Base-by-base conservation (phyloP, 2,113 vertebrate species). In the Myiopsitta monachus region DNA sequence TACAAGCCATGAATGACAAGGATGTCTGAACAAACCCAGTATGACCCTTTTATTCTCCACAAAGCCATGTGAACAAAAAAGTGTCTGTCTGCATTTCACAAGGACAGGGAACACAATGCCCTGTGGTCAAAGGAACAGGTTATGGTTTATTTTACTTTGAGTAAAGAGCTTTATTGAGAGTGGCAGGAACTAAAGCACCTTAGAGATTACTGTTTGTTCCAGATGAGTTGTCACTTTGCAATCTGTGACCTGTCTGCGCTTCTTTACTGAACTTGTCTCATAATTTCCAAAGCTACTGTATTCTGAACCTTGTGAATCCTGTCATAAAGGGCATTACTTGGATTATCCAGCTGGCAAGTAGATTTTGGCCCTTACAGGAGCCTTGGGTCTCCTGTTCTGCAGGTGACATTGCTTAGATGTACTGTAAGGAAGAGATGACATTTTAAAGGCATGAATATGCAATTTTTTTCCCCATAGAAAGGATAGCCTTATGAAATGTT, bases 401-500 rank as follows among this genome's bases (percentile, higher is more conserved):
- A 77, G 70, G 90, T 95, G 85, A 90, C 83, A 78, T 59, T 91
- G 93, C 92, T 92, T 82, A 64, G 79, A 95, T 62, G 22, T 73
- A 54, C 86, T 94, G 84, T n/a, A 90, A 89, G 72, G 67, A 92
- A 90, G 28, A 90, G 94, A 96, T 96, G 94, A 95, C 94, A 96
- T 95, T 97, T 97, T 69, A 96, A 90, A 96, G 78, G 41, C 52
- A 88, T 95, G 57, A 69, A 94, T 93, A 94, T 92, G 67, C 54
- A 92, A 93, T 19, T 68, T 68, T 73, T 95, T 31, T 69, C 77
- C 72, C 49, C 21, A 63, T 36, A 74, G 72, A 96, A 92, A 52
- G 6, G 12, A 90, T 59, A 84, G 54, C 54, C 27, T 95, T 87
- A 83, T 77, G 54, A 96, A 95, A 93, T 46, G 38, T 49, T 88